These are phyloP conservation scores for Natrix natrix DNA, from an alignment of 2,797 vertebrate genomes.

Conservation along the genomic window DNA sequence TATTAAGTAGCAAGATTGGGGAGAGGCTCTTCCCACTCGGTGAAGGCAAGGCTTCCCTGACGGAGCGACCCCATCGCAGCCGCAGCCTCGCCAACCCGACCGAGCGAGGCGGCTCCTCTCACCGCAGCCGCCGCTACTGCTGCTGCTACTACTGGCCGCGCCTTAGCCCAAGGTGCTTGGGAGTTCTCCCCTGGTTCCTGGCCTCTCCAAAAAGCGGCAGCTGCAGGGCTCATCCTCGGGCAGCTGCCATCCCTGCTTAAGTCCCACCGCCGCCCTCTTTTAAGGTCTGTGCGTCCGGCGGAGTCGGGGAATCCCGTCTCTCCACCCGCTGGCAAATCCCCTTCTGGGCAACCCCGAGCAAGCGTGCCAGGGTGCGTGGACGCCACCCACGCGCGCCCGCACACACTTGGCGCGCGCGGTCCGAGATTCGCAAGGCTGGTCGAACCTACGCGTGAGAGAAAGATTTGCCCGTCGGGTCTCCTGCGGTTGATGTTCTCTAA, in stretches of 20 bases:
- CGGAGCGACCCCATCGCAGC: constrained; percentile 75
- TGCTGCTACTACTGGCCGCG: background rate
- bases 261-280: background rate
- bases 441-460: background rate
- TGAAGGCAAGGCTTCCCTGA: constrained; percentile 76
- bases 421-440: background rate
- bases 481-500: background rate
- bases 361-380: background rate
- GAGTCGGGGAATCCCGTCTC: background rate
- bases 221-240: constrained; percentile 33
- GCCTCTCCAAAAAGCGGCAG: background rate
- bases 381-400: background rate
- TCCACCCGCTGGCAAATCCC: background rate
- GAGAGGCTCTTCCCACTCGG: constrained; percentile 85
- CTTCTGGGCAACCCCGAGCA: background rate
- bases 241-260: constrained; percentile 8
- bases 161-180: constrained; percentile 52
- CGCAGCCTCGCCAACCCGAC: constrained; percentile 7
- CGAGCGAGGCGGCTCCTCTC: constrained; percentile 36
- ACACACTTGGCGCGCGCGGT: background rate
- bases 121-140: constrained; percentile 36
- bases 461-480: background rate
- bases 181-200: constrained; percentile 46
- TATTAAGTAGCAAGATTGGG: constrained; percentile 89
- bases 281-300: constrained; percentile 62